These are phyloP conservation scores for Pterobdella sp. DNA, from an alignment of 2,888 invertebrate genomes.

Conservation along the genomic window DNA sequence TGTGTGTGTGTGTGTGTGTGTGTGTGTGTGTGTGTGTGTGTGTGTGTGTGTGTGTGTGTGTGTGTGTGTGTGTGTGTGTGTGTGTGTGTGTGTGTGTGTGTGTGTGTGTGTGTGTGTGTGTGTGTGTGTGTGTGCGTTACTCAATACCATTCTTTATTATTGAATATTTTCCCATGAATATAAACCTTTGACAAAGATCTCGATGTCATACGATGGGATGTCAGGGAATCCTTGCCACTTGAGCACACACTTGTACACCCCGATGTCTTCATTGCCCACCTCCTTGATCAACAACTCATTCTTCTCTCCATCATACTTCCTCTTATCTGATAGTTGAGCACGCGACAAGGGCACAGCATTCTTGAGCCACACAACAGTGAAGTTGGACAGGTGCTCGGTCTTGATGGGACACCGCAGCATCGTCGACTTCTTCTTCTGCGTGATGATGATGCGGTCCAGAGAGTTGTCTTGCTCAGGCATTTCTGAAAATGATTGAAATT, in stretches of 20 bases:
- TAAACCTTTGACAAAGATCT: background rate
- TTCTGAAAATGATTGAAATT: background rate
- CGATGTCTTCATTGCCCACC: background rate
- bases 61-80: conserved; percentile 26
- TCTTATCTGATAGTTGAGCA: background rate
- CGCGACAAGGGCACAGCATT: background rate
- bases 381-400: background rate
- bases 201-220: background rate
- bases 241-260: conserved; percentile 17
- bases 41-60: conserved; percentile 25
- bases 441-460: background rate
- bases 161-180: background rate
- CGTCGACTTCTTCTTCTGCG: background rate
- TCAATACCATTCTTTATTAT: background rate
- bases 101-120: background rate
- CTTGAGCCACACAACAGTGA: background rate
- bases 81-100: background rate
- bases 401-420: background rate
- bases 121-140: background rate
- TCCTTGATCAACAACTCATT: background rate
- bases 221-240: background rate
- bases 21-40: conserved; percentile 26
- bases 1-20: conserved; percentile 27
- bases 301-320: background rate
- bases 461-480: background rate